phyloP scores from a whole-genome alignment of 2,888 invertebrate species.

The Polydesmus complanatus region DNA sequence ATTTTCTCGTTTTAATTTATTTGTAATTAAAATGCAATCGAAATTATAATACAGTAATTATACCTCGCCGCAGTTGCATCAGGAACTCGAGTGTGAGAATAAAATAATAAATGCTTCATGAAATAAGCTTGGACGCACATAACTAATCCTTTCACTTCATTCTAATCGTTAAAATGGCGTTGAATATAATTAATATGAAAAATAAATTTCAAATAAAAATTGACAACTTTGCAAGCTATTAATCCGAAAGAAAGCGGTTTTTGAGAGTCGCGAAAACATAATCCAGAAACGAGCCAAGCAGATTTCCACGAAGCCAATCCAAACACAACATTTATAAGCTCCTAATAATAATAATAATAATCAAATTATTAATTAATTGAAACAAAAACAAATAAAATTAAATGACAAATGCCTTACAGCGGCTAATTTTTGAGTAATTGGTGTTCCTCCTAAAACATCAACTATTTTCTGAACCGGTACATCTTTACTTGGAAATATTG shows the following conservation, averaged over 20 bases:
- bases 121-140: conserved; percentile 13
- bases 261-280: conserved; percentile 11
- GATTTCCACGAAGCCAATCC: conserved; percentile 1
- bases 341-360: background rate
- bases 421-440: background rate
- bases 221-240: conserved; percentile 12
- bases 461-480: background rate
- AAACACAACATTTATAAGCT: background rate
- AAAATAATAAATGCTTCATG: conserved; percentile 7
- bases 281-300: conserved; percentile 13
- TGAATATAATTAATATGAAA: background rate
- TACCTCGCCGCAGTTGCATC: too few relatives aligned
- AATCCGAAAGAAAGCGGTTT: conserved; percentile 8
- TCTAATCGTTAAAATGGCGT: background rate
- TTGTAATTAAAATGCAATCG: too few relatives aligned
- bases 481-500: background rate
- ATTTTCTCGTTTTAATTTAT: too few relatives aligned
- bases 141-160: conserved; percentile 12
- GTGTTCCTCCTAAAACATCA: background rate
- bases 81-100: too few relatives aligned
- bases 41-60: too few relatives aligned
- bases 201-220: too few relatives aligned
- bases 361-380: background rate
- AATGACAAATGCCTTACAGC: background rate
- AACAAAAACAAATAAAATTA: background rate